Evolutionary conservation across 2,113 vertebrate species (phyloP).

Genomic region (Conger conger): DNA sequence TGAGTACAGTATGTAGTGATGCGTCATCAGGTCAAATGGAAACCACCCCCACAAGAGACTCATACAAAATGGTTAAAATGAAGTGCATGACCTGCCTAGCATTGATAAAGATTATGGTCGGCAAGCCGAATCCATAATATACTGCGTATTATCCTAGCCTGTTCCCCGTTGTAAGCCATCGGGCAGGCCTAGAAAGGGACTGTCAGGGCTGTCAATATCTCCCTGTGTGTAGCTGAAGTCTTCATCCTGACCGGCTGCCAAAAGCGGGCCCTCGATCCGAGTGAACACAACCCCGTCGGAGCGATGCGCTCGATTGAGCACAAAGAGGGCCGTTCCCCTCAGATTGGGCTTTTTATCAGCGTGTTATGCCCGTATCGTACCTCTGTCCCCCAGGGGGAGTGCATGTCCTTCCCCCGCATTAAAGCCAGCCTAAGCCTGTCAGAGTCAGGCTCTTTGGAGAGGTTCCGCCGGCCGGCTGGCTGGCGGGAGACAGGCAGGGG

Average conservation of each 20-base stretch:
- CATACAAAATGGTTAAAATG: background rate
- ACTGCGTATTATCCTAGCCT: background rate
- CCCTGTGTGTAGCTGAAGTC: background rate
- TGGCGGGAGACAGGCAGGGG: background rate
- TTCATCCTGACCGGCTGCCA: background rate
- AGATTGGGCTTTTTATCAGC: background rate
- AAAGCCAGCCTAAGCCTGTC: background rate
- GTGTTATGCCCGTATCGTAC: background rate
- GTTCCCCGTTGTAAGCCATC: background rate
- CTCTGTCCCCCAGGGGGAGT: background rate
- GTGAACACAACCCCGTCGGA: background rate
- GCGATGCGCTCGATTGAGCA: background rate
- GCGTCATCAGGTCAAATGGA: background rate
- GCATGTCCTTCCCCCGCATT: background rate
- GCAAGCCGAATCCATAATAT: background rate
- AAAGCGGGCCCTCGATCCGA: background rate
- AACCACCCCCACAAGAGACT: background rate
- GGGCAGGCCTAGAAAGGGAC: background rate
- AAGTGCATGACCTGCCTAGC: background rate
- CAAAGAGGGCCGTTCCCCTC: background rate
- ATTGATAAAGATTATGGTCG: background rate
- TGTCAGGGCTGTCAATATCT: background rate
- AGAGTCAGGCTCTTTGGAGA: background rate
- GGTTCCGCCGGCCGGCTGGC: background rate
- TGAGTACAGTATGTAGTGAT: too few species aligned